phyloP scores from a whole-genome alignment of 2,888 invertebrate species.

The Hydrotaea cyrtoneurina region DNA sequence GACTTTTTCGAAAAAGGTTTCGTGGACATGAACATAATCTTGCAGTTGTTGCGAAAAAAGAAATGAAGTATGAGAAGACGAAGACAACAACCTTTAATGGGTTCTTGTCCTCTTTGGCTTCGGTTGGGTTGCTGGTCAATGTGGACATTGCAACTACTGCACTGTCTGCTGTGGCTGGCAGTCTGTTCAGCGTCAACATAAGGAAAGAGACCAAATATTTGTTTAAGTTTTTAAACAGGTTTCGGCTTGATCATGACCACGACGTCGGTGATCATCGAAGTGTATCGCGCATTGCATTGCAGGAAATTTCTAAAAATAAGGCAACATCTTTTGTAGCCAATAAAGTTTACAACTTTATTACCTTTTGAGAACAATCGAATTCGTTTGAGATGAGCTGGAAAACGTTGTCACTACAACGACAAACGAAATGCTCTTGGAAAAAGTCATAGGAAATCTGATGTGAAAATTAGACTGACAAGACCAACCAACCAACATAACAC shows the following conservation, averaged over 20 bases:
- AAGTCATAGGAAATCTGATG: too few species aligned
- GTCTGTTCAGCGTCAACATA: conserved; percentile 1
- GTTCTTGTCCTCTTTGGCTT: background rate
- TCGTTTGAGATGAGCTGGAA: background rate
- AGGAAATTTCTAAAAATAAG: conserved; percentile 37
- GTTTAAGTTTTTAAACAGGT: conserved; percentile 35
- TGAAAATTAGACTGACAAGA: background rate
- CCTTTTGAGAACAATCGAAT: background rate
- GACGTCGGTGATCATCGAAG: background rate
- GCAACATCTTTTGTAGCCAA: conserved; percentile 15
- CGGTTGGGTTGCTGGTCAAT: conserved; percentile 20
- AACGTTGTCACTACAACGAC: background rate
- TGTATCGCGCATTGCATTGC: background rate
- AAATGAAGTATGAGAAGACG: background rate
- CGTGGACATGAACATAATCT: background rate
- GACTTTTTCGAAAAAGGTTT: background rate
- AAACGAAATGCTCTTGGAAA: background rate
- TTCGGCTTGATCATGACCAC: background rate
- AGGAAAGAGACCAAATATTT: conserved; percentile 31
- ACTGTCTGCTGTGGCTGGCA: conserved; percentile 10
- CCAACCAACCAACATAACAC: background rate
- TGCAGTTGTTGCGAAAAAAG: conserved; percentile 9
- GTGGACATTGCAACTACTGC: conserved; percentile 24
- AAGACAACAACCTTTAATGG: conserved; percentile 12
- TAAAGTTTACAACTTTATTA: conserved; percentile 11